A percentile compares a stretch with the other conserved stretches of the same genome.
Evolutionary conservation across 64 coral and sea anemone genomes (phyloP).

Genomic region (Montipora capricornis): DNA sequence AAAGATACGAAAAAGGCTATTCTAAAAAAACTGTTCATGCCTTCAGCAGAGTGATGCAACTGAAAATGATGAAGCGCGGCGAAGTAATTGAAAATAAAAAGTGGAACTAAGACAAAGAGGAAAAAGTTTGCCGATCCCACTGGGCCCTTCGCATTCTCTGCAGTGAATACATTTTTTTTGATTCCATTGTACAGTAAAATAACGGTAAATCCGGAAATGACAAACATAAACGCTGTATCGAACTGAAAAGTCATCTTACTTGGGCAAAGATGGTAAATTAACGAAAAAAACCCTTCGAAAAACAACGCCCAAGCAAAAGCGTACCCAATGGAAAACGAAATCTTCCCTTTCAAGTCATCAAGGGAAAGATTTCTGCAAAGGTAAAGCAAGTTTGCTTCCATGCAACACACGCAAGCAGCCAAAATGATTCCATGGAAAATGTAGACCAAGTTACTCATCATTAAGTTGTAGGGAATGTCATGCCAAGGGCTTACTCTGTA

Average conservation of each 20-base stretch:
- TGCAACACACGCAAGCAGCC: constrained; percentile 67
- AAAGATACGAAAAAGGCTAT: background rate
- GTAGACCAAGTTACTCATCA: constrained; percentile 86
- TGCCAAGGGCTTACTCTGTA: constrained; percentile 49
- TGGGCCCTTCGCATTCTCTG: background rate
- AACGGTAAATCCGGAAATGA: constrained; percentile 72
- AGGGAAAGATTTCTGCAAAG: background rate
- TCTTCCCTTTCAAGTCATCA: background rate
- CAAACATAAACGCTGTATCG: constrained; percentile 91
- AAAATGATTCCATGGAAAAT: constrained; percentile 85
- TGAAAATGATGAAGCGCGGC: constrained; percentile 57
- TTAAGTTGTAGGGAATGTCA: constrained; percentile 88
- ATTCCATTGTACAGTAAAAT: constrained; percentile 74
- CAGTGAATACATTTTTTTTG: constrained; percentile 21
- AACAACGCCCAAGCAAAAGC: constrained; percentile 87
- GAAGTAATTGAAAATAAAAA: constrained; percentile 81
- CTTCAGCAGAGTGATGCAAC: background rate
- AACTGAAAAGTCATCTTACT: constrained; percentile 80
- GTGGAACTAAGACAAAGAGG: constrained; percentile 74
- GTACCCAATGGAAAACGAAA: constrained; percentile 78
- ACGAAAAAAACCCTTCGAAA: constrained; percentile 88
- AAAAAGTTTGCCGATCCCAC: constrained; percentile 68
- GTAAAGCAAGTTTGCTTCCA: constrained; percentile 49
- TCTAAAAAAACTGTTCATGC: constrained; percentile 4
- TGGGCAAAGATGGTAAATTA: constrained; percentile 82